Evolutionary conservation across 2,888 invertebrate genomes (phyloP).

Genomic region (Drosophila setosimentum): DNA sequence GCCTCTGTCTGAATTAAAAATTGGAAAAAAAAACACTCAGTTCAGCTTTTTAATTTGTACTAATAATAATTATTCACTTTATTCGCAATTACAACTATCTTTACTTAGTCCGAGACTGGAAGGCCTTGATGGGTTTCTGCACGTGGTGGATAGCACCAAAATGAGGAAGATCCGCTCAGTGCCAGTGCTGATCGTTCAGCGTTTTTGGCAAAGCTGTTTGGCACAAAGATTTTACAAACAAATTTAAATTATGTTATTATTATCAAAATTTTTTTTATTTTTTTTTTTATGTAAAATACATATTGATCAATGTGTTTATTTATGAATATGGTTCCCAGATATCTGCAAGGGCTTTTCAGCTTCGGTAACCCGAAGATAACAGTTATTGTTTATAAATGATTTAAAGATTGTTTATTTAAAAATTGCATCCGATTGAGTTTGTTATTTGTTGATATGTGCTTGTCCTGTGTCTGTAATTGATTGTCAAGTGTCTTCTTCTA

Average conservation of each 20-base stretch:
- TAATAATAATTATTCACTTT: neutral
- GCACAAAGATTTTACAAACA: neutral
- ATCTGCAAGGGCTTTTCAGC: constrained; percentile 15
- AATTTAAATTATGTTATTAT: neutral
- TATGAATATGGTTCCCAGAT: neutral
- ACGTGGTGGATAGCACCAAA: neutral
- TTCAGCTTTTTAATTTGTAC: neutral
- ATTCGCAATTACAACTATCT: neutral
- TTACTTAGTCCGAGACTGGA: neutral
- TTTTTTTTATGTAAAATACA: neutral
- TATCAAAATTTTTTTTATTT: neutral
- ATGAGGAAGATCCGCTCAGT: neutral
- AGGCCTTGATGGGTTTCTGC: neutral
- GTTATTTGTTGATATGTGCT: constrained; percentile 16
- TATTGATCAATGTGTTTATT: neutral
- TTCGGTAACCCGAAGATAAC: constrained; percentile 17
- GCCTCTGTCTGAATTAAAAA: neutral
- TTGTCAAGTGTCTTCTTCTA: constrained; percentile 44
- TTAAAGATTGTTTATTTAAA: neutral
- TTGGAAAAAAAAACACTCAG: neutral
- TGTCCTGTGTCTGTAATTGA: constrained; percentile 51
- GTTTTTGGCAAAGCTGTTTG: neutral
- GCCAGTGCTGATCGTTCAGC: neutral
- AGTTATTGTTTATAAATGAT: neutral
- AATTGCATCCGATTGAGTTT: constrained; percentile 22